Conservation (phyloP, 2,113 vertebrate species). For the Chunga burmeisteri region DNA sequence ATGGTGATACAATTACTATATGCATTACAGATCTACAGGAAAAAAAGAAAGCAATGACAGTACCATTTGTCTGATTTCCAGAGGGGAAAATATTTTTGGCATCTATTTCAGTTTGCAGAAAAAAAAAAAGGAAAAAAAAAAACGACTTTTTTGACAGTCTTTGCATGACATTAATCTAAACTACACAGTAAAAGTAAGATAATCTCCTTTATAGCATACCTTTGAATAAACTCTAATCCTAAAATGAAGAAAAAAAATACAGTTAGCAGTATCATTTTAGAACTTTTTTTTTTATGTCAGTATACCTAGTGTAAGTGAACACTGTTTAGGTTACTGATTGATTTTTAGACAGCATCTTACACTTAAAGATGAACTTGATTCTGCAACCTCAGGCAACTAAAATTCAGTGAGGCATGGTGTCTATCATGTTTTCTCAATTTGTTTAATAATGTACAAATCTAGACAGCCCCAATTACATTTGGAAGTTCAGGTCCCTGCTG, state of each 20-base stretch:
- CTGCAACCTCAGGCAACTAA: background rate
- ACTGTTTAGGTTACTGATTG: background rate
- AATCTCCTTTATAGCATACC: background rate
- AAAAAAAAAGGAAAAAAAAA: background rate
- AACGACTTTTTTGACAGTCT: background rate
- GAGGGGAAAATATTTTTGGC: background rate
- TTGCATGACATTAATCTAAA: background rate
- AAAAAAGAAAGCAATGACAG: background rate
- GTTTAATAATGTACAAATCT: background rate
- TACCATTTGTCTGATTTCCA: slow-evolving; percentile 35
- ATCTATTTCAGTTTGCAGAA: background rate
- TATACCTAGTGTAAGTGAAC: background rate
- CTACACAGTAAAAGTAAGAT: background rate
- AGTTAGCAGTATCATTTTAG: background rate
- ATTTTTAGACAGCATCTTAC: slow-evolving; percentile 1
- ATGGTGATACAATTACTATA: slow-evolving; percentile 11
- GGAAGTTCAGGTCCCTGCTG: background rate
- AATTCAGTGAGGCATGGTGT: background rate
- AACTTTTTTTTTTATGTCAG: background rate
- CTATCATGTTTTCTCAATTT: background rate
- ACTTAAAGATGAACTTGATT: background rate
- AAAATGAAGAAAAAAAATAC: background rate
- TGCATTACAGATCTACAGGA: slow-evolving; percentile 18
- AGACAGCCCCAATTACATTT: background rate
- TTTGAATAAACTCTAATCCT: background rate